Base-by-base conservation (phyloP, 2,888 invertebrate genomes). In the Baccha elongata region DNA sequence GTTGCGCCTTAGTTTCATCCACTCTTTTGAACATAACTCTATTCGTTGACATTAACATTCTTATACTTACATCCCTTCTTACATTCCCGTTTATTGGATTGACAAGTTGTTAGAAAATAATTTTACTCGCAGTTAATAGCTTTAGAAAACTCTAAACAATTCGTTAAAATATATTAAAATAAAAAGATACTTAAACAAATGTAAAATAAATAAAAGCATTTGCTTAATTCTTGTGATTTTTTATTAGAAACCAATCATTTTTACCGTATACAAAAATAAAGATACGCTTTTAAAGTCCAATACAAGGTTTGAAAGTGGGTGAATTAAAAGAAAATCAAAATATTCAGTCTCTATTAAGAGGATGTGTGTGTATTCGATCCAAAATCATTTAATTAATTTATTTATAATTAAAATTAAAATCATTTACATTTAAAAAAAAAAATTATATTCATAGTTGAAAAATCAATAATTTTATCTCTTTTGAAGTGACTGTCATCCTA, bases 11-110 rank as follows among this genome's bases (percentile, higher is more conserved):
- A 44, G 19, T 58, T n/a, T 5, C 15, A 17, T 35, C 37, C 35
- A 48, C 55, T 67, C 67, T 83, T 73, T 73, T n/a, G n/a, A n/a
- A 83, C 83, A 83, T 83, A 78, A 83, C 83, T 68, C 32, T 64
- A 73, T 46, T 68, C 62, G 60, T 72, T 83, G 78, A 83, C 83
- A 75, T 67, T 68, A 67, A 81, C 76, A 81, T 81, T 81, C 81
- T 81, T 67, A 67, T 67, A 76, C 81, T 76, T 58, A 64, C 76
- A 72, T 62, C 58, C 48, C 53, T 60, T 81, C 71, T 76, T 65
- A 71, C 81, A 65, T 76, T 44, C 76, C 44, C 71, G 65, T 76
- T 58, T 76, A 60, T 48, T 42, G 60, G 50, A 67, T 71, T 29
- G 23, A 23, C 44, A 67, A 76, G 42, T 53, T 76, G 35, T 67